A percentile compares a stretch with the other conserved stretches of the same genome.
phyloP scores from a whole-genome alignment of 2,113 vertebrate genomes.

The Hyla sarda region DNA sequence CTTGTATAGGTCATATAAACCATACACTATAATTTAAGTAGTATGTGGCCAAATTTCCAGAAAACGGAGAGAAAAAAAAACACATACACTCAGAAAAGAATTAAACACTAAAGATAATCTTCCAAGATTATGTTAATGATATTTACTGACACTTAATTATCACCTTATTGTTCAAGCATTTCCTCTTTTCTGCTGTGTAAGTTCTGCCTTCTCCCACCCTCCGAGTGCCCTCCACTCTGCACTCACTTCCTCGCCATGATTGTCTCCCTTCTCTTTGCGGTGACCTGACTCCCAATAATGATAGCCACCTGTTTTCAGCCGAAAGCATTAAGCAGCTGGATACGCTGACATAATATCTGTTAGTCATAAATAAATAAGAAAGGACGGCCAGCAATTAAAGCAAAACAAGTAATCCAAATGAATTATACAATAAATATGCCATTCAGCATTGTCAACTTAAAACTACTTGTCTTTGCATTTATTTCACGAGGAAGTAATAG shows the following conservation, averaged over 20 bases:
- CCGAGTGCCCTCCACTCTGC: constrained; percentile 46
- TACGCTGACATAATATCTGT: constrained; percentile 50
- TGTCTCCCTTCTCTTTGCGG: constrained; percentile 52
- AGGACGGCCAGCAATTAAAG: constrained; percentile 53
- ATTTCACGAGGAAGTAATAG: constrained; percentile 34
- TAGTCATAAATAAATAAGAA: constrained; percentile 58
- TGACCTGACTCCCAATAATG: constrained; percentile 55
- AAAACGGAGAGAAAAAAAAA: constrained; percentile 9
- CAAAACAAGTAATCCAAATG: constrained; percentile 49
- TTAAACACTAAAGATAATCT: constrained; percentile 37
- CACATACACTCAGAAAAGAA: constrained; percentile 21
- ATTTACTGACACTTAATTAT: constrained; percentile 56
- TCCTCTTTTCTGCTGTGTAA: constrained; percentile 50
- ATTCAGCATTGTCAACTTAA: constrained; percentile 46
- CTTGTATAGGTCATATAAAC: constrained; percentile 2
- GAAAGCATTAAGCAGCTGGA: constrained; percentile 56
- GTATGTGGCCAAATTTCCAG: constrained; percentile 20
- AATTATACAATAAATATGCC: constrained; percentile 52
- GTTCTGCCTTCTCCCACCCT: constrained; percentile 32
- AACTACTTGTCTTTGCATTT: constrained; percentile 45
- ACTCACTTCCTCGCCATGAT: constrained; percentile 57
- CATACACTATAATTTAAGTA: background rate
- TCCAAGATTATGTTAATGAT: constrained; percentile 42
- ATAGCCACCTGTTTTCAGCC: constrained; percentile 57
- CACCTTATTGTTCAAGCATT: constrained; percentile 48